Evolutionary conservation across 2,888 invertebrate species (phyloP).

Genomic region (Athrips mouffetella): DNA sequence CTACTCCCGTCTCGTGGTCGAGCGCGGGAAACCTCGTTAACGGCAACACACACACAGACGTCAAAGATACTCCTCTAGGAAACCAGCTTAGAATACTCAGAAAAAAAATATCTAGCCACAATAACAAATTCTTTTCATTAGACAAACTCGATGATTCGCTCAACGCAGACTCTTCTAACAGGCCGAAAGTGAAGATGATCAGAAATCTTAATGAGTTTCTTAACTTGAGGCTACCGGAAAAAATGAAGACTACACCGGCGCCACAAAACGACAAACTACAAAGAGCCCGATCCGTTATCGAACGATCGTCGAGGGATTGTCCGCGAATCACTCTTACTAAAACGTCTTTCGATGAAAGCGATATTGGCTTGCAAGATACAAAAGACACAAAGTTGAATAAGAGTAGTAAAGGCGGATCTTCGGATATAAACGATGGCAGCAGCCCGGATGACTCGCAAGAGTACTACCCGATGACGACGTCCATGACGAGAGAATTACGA

Average conservation of each 20-base stretch:
- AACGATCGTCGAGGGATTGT: conserved; percentile 49
- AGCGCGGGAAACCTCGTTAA: conserved; percentile 59
- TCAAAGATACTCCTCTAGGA: conserved; percentile 57
- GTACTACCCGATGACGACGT: conserved; percentile 92
- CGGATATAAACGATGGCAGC: conserved; percentile 75
- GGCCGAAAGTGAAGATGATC: conserved; percentile 76
- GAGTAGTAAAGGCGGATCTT: conserved; percentile 44
- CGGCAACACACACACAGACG: conserved; percentile 46
- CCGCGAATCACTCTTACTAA: conserved; percentile 61
- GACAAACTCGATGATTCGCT: conserved; percentile 73
- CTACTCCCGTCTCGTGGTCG: conserved; percentile 39
- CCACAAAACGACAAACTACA: conserved; percentile 46
- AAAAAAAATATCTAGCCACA: conserved; percentile 67
- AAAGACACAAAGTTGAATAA: conserved; percentile 47
- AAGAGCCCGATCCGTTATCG: conserved; percentile 57
- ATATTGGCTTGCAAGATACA: conserved; percentile 34
- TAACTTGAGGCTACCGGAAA: conserved; percentile 84
- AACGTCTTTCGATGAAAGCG: conserved; percentile 54
- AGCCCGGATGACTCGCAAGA: conserved; percentile 90
- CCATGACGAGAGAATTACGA: conserved; percentile 89
- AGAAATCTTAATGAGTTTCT: conserved; percentile 92
- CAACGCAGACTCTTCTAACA: conserved; percentile 52
- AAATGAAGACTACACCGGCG: conserved; percentile 38
- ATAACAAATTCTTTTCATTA: conserved; percentile 75
- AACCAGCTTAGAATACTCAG: conserved; percentile 63